Conservation (phyloP, 2,113 vertebrate genomes). For the Hemicordylus capensis region DNA sequence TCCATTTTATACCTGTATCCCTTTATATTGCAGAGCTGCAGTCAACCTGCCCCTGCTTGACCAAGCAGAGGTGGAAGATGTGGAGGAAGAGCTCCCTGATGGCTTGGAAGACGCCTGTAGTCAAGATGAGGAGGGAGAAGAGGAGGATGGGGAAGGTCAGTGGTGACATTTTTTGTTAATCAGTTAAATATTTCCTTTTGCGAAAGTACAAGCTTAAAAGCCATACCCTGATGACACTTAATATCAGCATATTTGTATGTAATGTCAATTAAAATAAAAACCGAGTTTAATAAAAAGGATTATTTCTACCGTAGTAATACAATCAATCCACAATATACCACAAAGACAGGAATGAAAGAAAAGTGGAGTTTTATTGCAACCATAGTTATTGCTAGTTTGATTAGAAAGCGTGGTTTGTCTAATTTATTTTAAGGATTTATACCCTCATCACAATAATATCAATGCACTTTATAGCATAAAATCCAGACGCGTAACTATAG, state of each 20-base stretch:
- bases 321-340: neutral
- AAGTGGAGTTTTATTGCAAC: neutral
- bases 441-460: no score
- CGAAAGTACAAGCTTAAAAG: neutral
- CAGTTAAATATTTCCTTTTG: neutral
- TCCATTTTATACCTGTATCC: neutral
- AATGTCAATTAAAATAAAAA: neutral
- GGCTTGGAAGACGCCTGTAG: conserved; percentile 75
- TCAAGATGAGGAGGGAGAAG: conserved; percentile 46
- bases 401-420: no score
- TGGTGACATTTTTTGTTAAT: neutral
- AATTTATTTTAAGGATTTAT: no score
- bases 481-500: no score
- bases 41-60: conserved; percentile 27
- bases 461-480: no score
- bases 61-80: conserved; percentile 34
- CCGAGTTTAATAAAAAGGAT: neutral
- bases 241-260: neutral
- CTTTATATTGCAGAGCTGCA: neutral
- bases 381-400: neutral
- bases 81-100: conserved; percentile 77
- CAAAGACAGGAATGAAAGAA: neutral
- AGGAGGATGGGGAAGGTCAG: conserved; percentile 19
- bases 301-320: neutral
- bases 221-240: neutral